These are phyloP conservation scores for Heliothis subflexa DNA, from an alignment of 1,140 invertebrate species.

Conservation along the genomic window DNA sequence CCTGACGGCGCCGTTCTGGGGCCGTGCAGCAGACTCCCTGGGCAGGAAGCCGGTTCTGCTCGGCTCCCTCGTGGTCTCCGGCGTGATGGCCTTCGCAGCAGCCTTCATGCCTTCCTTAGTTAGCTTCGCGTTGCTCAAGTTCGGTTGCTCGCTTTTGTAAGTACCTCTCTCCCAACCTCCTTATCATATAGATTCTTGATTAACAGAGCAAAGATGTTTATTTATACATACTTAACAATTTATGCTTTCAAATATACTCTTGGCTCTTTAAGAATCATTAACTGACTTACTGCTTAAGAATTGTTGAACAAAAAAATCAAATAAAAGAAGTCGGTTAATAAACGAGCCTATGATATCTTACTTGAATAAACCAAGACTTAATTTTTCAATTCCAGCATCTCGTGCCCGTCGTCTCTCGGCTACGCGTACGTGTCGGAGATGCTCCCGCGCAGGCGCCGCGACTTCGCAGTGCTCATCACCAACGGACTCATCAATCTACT, in stretches of 20 bases:
- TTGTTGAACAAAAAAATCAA: no score
- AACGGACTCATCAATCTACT: conserved; percentile 70
- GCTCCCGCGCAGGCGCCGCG: conserved; percentile 63
- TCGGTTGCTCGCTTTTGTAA: conserved; percentile 75
- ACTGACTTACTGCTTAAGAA: no score
- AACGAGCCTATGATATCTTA: no score
- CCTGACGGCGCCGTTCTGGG: conserved; percentile 75
- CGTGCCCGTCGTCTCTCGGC: conserved; percentile 70
- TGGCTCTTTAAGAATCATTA: no score
- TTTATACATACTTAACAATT: no score
- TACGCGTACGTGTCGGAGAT: conserved; percentile 75
- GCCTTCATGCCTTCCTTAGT: conserved; percentile 70
- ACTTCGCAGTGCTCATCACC: conserved; percentile 64
- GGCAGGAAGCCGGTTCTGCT: conserved; percentile 74
- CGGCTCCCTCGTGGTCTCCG: conserved; percentile 58
- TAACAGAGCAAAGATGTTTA: not conserved
- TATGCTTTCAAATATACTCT: no score
- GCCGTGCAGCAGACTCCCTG: conserved; percentile 66
- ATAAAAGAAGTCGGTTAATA: no score
- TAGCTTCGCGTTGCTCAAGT: conserved; percentile 69
- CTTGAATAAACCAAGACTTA: no score
- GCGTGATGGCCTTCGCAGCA: conserved; percentile 62
- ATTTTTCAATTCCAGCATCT: conserved; percentile 61
- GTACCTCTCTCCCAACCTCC: conserved; percentile 43
- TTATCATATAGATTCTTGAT: no score